Conservation (phyloP, 2,797 vertebrate species). For the Novumbra hubbsi region DNA sequence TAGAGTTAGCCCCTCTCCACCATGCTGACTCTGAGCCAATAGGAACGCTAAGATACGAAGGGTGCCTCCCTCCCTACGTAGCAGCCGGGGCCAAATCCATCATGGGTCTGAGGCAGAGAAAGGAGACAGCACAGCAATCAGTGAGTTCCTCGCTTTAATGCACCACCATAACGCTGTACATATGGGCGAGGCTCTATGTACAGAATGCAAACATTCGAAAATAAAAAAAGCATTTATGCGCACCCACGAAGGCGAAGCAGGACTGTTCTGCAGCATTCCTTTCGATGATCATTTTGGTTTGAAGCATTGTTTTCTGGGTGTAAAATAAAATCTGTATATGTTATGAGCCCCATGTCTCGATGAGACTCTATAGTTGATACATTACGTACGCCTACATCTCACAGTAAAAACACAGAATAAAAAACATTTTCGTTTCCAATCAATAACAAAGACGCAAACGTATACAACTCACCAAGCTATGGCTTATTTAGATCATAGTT, state of each 20-base stretch:
- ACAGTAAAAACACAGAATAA: background rate
- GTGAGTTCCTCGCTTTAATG: constrained; percentile 58
- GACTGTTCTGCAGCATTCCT: background rate
- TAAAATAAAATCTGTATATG: background rate
- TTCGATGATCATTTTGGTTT: background rate
- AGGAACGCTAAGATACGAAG: constrained; percentile 75
- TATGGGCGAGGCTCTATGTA: constrained; percentile 42
- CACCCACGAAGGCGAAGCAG: background rate
- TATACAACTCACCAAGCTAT: background rate
- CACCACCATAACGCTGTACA: constrained; percentile 35
- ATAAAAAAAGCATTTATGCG: constrained; percentile 7
- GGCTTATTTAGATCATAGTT: background rate
- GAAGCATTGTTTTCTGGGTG: background rate
- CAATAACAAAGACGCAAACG: background rate
- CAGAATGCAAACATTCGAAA: constrained; percentile 32
- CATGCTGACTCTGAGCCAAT: constrained; percentile 84
- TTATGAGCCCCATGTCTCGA: background rate
- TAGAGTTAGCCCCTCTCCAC: constrained; percentile 90
- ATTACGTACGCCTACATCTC: background rate
- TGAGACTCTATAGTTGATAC: background rate
- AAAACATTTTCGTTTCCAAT: background rate
- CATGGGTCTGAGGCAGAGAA: constrained; percentile 71
- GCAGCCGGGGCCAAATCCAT: constrained; percentile 77
- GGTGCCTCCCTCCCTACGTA: constrained; percentile 88
- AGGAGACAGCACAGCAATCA: constrained; percentile 66